Evolutionary conservation across 2,113 vertebrate genomes (phyloP).

Genomic region (Tursiops truncatus): DNA sequence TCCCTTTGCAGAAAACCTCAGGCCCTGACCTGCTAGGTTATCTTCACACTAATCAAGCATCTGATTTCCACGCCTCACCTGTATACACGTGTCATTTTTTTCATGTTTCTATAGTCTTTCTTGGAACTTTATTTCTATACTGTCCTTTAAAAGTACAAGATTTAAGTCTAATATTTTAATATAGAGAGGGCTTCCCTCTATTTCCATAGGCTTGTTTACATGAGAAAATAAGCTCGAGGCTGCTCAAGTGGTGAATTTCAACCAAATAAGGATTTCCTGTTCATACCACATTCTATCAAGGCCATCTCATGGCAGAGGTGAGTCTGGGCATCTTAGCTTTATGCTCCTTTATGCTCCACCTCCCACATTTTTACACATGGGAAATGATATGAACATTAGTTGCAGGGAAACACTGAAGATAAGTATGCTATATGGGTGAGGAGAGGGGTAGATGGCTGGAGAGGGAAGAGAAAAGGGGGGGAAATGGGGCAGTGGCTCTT

Average conservation of each 20-base stretch:
- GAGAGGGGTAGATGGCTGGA: neutral
- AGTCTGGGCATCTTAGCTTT: neutral
- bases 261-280: neutral
- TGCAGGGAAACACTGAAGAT: neutral
- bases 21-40: neutral
- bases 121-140: neutral
- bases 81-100: neutral
- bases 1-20: neutral
- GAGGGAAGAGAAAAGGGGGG: neutral
- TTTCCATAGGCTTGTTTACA: neutral
- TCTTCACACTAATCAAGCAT: neutral
- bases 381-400: neutral
- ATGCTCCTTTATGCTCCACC: neutral
- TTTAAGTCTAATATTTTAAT: constrained; percentile 12
- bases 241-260: neutral
- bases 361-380: neutral
- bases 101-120: neutral
- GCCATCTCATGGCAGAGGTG: neutral
- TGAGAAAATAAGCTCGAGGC: neutral
- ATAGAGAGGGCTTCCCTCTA: neutral
- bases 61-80: neutral
- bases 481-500: neutral
- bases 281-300: neutral
- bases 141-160: constrained; percentile 1
- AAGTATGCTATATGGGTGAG: neutral